Percentiles rank a stretch among this genome's conserved stretches.
phyloP scores from a whole-genome alignment of 2,113 vertebrate genomes.

The Athene cunicularia region DNA sequence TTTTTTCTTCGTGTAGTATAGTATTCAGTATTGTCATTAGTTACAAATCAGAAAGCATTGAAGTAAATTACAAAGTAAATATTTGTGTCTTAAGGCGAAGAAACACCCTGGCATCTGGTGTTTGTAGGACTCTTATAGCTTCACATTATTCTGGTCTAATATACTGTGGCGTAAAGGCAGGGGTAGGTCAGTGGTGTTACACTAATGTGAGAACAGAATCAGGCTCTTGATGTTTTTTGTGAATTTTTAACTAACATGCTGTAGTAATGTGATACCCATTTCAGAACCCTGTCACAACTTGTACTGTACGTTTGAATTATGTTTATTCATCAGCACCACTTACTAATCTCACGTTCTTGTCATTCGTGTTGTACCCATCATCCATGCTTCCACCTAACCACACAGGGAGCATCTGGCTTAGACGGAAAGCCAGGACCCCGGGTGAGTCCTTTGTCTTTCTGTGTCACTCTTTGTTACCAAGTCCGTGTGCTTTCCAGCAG shows the following conservation, averaged over 20 bases:
- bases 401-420: constrained; percentile 99
- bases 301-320: constrained; percentile 72
- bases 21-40: neutral
- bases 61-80: constrained; percentile 28
- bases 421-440: constrained; percentile 98
- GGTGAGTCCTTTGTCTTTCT: constrained; percentile 91
- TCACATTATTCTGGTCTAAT: neutral
- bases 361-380: constrained; percentile 88
- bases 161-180: neutral
- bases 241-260: constrained; percentile 73
- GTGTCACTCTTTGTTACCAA: neutral
- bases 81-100: constrained; percentile 29
- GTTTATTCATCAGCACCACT: constrained; percentile 78
- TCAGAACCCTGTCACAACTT: constrained; percentile 55
- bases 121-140: neutral
- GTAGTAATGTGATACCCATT: constrained; percentile 55
- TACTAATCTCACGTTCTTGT: constrained; percentile 98
- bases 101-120: constrained; percentile 44
- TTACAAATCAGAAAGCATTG: neutral
- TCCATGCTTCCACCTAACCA: constrained; percentile 84
- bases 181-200: neutral
- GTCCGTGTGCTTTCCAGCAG: neutral
- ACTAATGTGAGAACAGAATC: neutral
- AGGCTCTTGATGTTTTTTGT: constrained; percentile 58
- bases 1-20: neutral